These are phyloP conservation scores for Sarcophilus harrisii DNA, from an alignment of 2,797 vertebrate species.

Conservation along the genomic window DNA sequence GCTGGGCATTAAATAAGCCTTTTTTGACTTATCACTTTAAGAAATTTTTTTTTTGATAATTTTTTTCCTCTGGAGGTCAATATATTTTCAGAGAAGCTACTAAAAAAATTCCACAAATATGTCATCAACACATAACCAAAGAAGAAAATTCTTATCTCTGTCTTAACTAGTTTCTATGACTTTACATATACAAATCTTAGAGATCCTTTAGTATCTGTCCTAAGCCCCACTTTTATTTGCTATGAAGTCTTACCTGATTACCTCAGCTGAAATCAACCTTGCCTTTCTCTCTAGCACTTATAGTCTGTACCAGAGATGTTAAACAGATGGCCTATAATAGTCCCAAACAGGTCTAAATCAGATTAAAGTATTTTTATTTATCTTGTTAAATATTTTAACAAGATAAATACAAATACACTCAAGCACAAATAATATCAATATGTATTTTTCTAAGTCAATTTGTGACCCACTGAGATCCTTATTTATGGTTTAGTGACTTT, in stretches of 20 bases:
- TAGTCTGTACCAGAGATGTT: background rate
- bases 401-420: background rate
- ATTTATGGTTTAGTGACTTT: background rate
- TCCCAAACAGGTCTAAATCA: background rate
- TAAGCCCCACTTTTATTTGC: background rate
- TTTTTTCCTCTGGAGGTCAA: background rate
- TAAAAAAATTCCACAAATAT: background rate
- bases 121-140: background rate
- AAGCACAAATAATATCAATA: background rate
- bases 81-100: background rate
- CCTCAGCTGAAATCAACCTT: background rate
- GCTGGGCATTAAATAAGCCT: background rate
- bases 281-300: background rate
- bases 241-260: background rate
- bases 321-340: background rate
- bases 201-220: background rate
- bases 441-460: background rate
- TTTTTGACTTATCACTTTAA: background rate
- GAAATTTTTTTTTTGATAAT: background rate
- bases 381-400: background rate
- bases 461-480: background rate
- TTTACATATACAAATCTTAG: background rate
- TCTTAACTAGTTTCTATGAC: background rate
- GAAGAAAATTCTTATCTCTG: background rate
- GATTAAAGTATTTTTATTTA: background rate